Percentiles rank a stretch among this genome's conserved stretches.
Evolutionary conservation across 2,888 invertebrate genomes (phyloP).

Genomic region (Zygogramma bicolorata): DNA sequence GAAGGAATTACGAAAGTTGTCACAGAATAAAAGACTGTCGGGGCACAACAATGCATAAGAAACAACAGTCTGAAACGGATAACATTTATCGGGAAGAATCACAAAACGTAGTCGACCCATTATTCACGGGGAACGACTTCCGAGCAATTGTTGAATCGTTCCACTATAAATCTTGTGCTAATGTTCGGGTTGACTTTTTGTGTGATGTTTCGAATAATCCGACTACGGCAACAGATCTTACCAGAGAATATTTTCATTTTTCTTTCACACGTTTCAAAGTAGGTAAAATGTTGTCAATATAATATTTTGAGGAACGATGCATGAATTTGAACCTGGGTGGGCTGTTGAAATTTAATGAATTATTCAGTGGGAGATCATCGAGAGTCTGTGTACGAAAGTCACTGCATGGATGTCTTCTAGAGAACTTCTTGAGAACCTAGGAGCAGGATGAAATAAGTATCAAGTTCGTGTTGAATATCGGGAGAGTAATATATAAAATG

Average conservation of each 20-base stretch:
- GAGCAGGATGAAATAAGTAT: too few species aligned
- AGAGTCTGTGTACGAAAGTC: too few species aligned
- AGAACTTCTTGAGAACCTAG: too few species aligned
- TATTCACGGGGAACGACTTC: constrained; percentile 54
- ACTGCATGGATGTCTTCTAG: too few species aligned
- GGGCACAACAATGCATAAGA: constrained; percentile 44
- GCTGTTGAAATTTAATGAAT: too few species aligned
- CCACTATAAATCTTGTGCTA: constrained; percentile 51
- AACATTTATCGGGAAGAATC: constrained; percentile 53
- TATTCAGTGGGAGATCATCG: too few species aligned
- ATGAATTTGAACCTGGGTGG: too few species aligned
- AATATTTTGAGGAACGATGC: too few species aligned
- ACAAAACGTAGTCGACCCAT: constrained; percentile 52
- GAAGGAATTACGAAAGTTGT: constrained; percentile 43
- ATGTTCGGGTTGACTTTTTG: constrained; percentile 43
- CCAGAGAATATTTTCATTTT: neutral
- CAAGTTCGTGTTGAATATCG: too few species aligned
- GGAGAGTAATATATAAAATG: too few species aligned
- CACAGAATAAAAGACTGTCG: constrained; percentile 44
- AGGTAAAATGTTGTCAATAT: too few species aligned
- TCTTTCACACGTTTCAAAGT: too few species aligned
- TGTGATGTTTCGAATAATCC: constrained; percentile 3
- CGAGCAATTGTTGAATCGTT: constrained; percentile 53
- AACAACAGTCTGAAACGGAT: constrained; percentile 44
- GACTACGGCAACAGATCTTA: neutral